Base-by-base conservation (phyloP, 2,113 vertebrate genomes). In the Epinephelus lanceolatus region DNA sequence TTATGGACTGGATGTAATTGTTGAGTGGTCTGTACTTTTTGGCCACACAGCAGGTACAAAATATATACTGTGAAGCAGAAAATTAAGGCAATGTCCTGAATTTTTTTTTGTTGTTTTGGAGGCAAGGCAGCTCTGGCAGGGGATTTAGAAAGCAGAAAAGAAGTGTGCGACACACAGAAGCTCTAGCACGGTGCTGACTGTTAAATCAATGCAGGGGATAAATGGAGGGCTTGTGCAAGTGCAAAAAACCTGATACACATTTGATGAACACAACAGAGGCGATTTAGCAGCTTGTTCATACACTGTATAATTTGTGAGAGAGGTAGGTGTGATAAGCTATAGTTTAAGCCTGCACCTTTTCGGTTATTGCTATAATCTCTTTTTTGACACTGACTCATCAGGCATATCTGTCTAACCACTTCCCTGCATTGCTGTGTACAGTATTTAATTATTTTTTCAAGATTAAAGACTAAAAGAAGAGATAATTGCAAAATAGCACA, bases 21-120 rank as follows among this genome's bases (percentile, higher is more conserved):
- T 85, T 83, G 78, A 87, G 82, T 73, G 61, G 53, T 70, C 42
- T 88, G 86, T 63, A 60, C 33, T 86, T 55, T 83, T 73, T 70
- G 68, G 23, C 77, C 67, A 84, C 76, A 88, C 65, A 70, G 27
- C 5, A 25, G 57, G 45, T 67, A 78, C 62, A 81, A 79, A 78
- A 87, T 83, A 55, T 66, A 68, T 72, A 57, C 78, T 80, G 71
- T 71, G 51, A 69, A 78, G 53, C 63, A 68, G 56, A 84, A 89
- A 81, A 69, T 86, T 82, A 73, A 42, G 27, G 30, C 55, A 87
- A 86, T 84, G 52, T 83, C 78, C 33, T 37, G 33, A 37, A 30
- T 30, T 30, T 30, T 30, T 5, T 4, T 30, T 66, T 81, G 53
- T 78, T 21, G 12, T 73, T 82, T 65, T 67, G 52, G 13, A 85